Base-by-base conservation (phyloP, 2,113 vertebrate species). In the Albula goreensis region DNA sequence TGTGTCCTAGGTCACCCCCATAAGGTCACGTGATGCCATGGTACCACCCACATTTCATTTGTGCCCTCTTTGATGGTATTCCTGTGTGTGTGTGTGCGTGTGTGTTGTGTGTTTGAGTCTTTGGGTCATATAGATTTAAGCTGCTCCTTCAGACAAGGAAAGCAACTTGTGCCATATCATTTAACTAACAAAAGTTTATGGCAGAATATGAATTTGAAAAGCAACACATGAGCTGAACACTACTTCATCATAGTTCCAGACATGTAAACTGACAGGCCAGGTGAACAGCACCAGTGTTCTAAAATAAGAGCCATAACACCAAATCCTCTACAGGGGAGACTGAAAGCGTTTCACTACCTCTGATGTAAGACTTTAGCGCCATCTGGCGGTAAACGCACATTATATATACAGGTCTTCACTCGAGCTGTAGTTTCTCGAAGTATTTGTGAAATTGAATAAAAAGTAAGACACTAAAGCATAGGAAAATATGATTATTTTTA, bases 301-400 rank as follows among this genome's bases (percentile, higher is more conserved):
- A 31, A 50, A 4, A 50, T 17, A 80, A 11, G 78, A 49, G 22
- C 4, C 50, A 25, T 9, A 53, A 51, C 10, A 48, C 50, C 52
- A 15, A 53, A 13, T 31, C 12, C 25, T 56, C 52, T 13, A 57
- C 48, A 2, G 79, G 48, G 10, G 49, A 41, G 25, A 74, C 8
- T n/a, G n/a, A 74, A n/a, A 0, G 10, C 2, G 22, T 74, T 74
- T 74, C 50, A 31, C 12, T 57, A 1, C 31, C n/a, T 53, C 17
- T 86, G 9, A 22, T 13, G 5, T 81, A 74, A 13, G 70, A 60
- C 63, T 86, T 12, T 50, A 48, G 22, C 79, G 60, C 85, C 85
- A 82, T 53, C 85, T 86, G 50, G 63, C 82, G 85, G 85, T 15
- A 52, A 22, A 17, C 50, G 15, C 7, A 56, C 57, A 50, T 53